Base-by-base conservation (phyloP, 2,888 invertebrate genomes). In the Neuroscelio doddi region DNA sequence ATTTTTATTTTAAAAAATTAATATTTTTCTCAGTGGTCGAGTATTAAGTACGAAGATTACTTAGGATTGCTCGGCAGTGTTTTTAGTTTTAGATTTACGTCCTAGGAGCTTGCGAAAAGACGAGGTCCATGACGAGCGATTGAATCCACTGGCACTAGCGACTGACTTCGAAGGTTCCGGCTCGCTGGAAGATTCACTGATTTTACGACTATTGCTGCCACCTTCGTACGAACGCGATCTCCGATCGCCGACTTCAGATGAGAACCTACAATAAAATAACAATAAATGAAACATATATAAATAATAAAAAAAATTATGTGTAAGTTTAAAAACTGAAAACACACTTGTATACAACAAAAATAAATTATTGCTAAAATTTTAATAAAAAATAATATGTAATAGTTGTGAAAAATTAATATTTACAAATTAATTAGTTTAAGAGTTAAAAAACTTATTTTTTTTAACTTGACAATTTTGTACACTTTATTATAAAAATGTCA, bases 101-200 rank as follows among this genome's bases (percentile, higher is more conserved):
- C 82, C 79, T 10, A 84, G 77, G 7, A 89, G 82, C 73, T 88
- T 88, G 41, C 89, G 85, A 79, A 89, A 89, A 2, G 89, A 89
- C 0, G 89, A 87, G 12, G 89, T 89, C 89, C 89, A 89, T 71
- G 86, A 87, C 41, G 89, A 88, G 10, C 88, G 85, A 7, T 84
- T 86, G 56, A 88, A 78, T 72, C 85, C 84, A 68, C 84, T 85
- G n/a, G n/a, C 34, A 16, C 52, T 39, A 7, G n/a, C 32, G n/a
- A 29, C 42, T 12, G 45, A 15, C 30, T 30, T 41, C 1, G 15
- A 21, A 14, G 38, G 15, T 29, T 56, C 53, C n/a, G 29, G 14
- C 34, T 64, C 46, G 10, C 51, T 70, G 68, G 76, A n/a, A 77
- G 74, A 78, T 59, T 81, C 82, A 56, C 81, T 82, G 62, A 76